Conservation (phyloP, 2,797 vertebrate species). For the Graptemys geographica region DNA sequence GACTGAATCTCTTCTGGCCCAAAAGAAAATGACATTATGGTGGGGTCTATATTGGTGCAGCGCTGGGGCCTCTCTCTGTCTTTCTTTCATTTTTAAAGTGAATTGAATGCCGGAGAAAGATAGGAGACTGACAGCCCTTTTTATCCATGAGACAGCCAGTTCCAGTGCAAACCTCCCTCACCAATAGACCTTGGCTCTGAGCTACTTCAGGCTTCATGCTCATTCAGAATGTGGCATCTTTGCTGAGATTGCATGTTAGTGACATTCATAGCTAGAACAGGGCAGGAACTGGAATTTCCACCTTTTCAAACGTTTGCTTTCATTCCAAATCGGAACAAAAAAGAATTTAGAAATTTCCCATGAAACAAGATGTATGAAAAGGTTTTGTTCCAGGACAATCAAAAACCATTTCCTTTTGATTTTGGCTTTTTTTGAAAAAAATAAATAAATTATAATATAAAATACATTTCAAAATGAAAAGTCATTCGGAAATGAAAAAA, state of each 20-base stretch:
- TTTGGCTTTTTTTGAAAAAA: not conserved
- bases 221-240: not conserved
- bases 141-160: not conserved
- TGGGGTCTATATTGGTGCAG: not conserved
- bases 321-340: not conserved
- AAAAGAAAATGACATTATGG: not conserved
- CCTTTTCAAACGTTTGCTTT: not conserved
- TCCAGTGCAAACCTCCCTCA: not conserved
- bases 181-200: not conserved
- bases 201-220: not conserved
- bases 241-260: not conserved
- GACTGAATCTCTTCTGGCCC: not conserved
- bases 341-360: not conserved
- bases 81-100: not conserved
- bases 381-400: not conserved
- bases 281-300: not conserved
- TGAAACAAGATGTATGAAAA: not conserved
- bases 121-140: not conserved
- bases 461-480: not conserved
- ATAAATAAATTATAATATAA: not conserved
- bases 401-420: not conserved
- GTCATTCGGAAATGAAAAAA: not conserved
- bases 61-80: not conserved
- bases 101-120: not conserved
- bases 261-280: fast-evolving